Conservation (phyloP, 1,140 invertebrate species). For the Wasmannia auropunctata region DNA sequence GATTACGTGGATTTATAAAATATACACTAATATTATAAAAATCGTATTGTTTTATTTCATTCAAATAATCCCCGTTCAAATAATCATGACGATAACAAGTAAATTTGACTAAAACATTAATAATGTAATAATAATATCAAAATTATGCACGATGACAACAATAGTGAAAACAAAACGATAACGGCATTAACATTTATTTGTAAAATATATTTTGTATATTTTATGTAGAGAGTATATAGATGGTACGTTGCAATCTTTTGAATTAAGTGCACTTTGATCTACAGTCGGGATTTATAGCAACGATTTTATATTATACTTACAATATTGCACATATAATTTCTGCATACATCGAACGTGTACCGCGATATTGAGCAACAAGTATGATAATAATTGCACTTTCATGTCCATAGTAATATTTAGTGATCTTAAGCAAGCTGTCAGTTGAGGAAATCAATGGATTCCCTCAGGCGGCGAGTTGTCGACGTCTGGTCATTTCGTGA, state of each 20-base stretch:
- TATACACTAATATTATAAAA: slow-evolving; percentile 44
- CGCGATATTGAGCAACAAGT: slow-evolving; percentile 43
- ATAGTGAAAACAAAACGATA: not conserved
- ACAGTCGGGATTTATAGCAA: slow-evolving; percentile 57
- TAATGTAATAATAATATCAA: not conserved
- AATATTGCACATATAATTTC: not conserved
- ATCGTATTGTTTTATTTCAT: not conserved
- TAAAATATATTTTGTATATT: slow-evolving; percentile 1
- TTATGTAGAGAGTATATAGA: not conserved
- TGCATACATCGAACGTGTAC: not conserved
- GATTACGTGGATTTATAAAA: slow-evolving; percentile 46
- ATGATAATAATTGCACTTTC: not conserved
- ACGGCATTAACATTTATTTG: not conserved
- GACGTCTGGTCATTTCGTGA: slow-evolving; percentile 77
- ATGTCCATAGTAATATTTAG: not conserved
- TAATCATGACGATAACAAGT: not conserved
- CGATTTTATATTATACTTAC: not conserved
- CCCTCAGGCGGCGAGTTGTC: slow-evolving; percentile 77
- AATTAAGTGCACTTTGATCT: slow-evolving; percentile 50
- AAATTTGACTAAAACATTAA: not conserved
- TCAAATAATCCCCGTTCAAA: slow-evolving; percentile 6
- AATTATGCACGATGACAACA: slow-evolving; percentile 4
- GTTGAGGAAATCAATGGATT: slow-evolving; percentile 21
- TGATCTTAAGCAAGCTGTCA: not conserved
- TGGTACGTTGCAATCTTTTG: slow-evolving; percentile 31